A percentile compares a stretch with the other conserved stretches of the same genome.
phyloP scores from a whole-genome alignment of 1,140 invertebrate genomes.

The Uloborus diversus region DNA sequence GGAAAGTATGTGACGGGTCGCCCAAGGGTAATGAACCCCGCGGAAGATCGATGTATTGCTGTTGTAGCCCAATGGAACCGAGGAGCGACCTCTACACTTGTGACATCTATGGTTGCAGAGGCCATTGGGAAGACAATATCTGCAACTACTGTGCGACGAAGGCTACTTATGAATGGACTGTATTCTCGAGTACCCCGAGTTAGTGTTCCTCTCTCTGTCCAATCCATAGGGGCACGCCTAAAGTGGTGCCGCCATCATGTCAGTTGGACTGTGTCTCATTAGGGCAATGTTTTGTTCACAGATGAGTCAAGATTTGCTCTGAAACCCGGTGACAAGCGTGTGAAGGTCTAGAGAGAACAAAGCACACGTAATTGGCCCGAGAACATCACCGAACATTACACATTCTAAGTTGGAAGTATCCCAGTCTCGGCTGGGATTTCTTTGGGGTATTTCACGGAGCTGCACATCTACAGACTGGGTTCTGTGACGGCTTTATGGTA shows the following conservation, averaged over 20 bases:
- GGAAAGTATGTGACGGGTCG: not conserved
- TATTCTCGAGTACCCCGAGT: not conserved
- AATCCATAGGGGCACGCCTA: not conserved
- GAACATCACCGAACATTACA: too few relatives aligned
- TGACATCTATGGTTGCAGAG: too few relatives aligned
- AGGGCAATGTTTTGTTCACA: too few relatives aligned
- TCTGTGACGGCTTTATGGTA: too few relatives aligned
- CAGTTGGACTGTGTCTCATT: too few relatives aligned
- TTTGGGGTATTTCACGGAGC: not conserved
- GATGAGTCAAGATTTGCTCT: too few relatives aligned
- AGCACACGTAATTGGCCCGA: not conserved
- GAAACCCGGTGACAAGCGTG: not conserved
- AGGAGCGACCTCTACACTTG: not conserved
- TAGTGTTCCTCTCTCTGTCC: not conserved
- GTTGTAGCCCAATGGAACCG: not conserved
- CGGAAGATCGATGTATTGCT: too few relatives aligned
- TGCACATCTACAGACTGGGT: too few relatives aligned
- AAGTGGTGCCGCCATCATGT: too few relatives aligned
- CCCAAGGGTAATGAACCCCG: not conserved
- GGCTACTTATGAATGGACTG: not conserved
- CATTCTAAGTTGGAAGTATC: not conserved
- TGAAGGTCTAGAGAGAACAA: not conserved
- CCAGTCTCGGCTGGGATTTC: not conserved
- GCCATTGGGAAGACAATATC: not conserved
- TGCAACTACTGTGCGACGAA: not conserved